phyloP scores from a whole-genome alignment of 2,113 vertebrate genomes.

The Alouatta palliata region DNA sequence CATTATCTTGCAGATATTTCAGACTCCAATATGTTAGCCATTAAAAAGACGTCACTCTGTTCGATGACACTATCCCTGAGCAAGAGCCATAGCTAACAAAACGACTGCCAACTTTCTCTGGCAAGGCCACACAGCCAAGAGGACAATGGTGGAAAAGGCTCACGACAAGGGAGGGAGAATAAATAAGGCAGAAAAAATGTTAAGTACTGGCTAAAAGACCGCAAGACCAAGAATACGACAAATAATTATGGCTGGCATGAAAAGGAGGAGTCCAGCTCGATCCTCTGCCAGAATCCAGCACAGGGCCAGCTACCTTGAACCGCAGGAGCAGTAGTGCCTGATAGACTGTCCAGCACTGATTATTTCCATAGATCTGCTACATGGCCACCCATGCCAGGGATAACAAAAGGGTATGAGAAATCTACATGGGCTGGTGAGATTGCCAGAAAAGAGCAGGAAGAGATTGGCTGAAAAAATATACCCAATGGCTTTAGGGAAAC shows the following conservation, averaged over 20 bases:
- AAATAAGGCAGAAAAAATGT: constrained; percentile 56
- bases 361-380: not conserved
- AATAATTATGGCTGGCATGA: not conserved
- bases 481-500: constrained; percentile 33
- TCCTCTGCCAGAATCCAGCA: not conserved
- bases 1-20: constrained; percentile 72
- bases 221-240: not conserved
- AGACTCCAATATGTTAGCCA: constrained; percentile 71
- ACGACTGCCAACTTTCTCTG: constrained; percentile 70
- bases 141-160: constrained; percentile 69
- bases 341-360: not conserved
- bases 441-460: constrained; percentile 46
- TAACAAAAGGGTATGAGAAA: constrained; percentile 56
- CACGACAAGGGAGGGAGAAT: constrained; percentile 36
- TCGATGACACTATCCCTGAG: constrained; percentile 75
- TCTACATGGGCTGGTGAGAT: not conserved
- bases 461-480: constrained; percentile 50
- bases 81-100: constrained; percentile 74
- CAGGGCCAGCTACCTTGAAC: not conserved
- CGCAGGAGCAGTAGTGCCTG: not conserved
- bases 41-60: constrained; percentile 71
- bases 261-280: not conserved
- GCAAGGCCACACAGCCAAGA: constrained; percentile 46
- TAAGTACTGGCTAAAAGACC: not conserved
- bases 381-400: constrained; percentile 50